Conservation (phyloP, 2,888 invertebrate genomes). For the Cataglyphis livida region DNA sequence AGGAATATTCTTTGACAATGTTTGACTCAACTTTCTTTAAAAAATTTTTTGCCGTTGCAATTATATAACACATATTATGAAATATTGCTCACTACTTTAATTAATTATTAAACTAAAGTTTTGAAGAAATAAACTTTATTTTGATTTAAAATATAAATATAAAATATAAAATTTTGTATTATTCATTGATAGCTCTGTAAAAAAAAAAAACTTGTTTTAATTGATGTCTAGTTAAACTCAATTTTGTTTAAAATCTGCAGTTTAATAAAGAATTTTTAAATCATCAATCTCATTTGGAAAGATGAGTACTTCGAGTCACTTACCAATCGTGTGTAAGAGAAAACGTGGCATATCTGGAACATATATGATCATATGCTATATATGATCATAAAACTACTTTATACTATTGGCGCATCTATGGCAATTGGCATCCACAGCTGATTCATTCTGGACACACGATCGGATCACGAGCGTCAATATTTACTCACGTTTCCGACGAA, state of each 20-base stretch:
- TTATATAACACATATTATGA: slow-evolving; percentile 14
- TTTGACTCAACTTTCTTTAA: neutral
- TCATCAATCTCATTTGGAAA: neutral
- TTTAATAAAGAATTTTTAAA: neutral
- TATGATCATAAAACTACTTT: neutral
- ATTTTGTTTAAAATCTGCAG: neutral
- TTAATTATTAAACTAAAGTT: slow-evolving; percentile 5
- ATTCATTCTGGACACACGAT: slow-evolving; percentile 63
- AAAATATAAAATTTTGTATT: neutral
- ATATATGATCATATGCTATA: neutral
- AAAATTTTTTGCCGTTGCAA: neutral
- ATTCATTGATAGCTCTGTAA: neutral
- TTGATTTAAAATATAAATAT: neutral
- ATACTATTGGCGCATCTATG: neutral
- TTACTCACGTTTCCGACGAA: slow-evolving; percentile 65
- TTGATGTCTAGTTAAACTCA: neutral
- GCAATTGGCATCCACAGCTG: slow-evolving; percentile 33
- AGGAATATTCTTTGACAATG: neutral
- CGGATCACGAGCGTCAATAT: slow-evolving; percentile 67
- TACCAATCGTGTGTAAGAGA: neutral
- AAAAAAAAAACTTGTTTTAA: slow-evolving; percentile 10
- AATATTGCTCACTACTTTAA: neutral
- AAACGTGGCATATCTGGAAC: neutral
- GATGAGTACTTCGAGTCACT: neutral
- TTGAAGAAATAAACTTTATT: neutral